Conservation (phyloP, 53 echinoderm and acorn worm genomes). For the Antedon mediterranea region DNA sequence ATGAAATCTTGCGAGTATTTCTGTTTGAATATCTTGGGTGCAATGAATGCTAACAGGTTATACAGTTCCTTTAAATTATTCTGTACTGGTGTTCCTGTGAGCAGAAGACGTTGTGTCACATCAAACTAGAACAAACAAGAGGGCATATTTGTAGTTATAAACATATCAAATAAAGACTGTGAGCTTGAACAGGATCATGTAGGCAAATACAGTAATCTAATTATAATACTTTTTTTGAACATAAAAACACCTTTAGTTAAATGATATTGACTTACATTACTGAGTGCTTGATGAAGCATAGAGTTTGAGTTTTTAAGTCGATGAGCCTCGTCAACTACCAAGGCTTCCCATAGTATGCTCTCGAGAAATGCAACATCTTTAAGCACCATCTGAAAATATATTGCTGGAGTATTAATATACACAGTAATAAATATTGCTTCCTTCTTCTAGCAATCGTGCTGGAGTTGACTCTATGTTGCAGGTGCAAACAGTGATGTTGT, state of each 20-base stretch:
- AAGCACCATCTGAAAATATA: slow-evolving; percentile 35
- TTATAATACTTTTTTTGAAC: too few relatives aligned
- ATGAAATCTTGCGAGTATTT: slow-evolving; percentile 53
- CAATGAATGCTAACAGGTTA: slow-evolving; percentile 64
- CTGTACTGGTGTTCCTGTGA: slow-evolving; percentile 90
- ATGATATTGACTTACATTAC: slow-evolving; percentile 67
- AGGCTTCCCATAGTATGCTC: slow-evolving; percentile 48
- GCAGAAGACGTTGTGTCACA: slow-evolving; percentile 40
- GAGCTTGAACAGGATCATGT: too few relatives aligned
- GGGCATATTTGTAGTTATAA: too few relatives aligned
- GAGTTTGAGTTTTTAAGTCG: slow-evolving; percentile 93
- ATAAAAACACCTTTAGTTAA: too few relatives aligned
- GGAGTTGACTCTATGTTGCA: too few relatives aligned
- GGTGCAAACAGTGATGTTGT: too few relatives aligned
- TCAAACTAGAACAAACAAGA: slow-evolving; percentile 42
- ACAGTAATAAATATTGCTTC: too few relatives aligned
- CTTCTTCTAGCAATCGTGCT: too few relatives aligned
- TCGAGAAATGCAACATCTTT: slow-evolving; percentile 64
- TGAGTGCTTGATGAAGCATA: slow-evolving; percentile 68
- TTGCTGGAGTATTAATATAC: too few relatives aligned
- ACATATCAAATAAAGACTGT: too few relatives aligned
- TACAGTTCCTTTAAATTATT: slow-evolving; percentile 82
- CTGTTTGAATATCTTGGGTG: slow-evolving; percentile 50
- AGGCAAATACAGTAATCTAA: too few relatives aligned
- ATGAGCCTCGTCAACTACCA: slow-evolving; percentile 90